Evolutionary conservation across 2,113 vertebrate genomes (phyloP), one percentile per base, ranked within the genome.

Genomic region (Apteryx owenii): DNA sequence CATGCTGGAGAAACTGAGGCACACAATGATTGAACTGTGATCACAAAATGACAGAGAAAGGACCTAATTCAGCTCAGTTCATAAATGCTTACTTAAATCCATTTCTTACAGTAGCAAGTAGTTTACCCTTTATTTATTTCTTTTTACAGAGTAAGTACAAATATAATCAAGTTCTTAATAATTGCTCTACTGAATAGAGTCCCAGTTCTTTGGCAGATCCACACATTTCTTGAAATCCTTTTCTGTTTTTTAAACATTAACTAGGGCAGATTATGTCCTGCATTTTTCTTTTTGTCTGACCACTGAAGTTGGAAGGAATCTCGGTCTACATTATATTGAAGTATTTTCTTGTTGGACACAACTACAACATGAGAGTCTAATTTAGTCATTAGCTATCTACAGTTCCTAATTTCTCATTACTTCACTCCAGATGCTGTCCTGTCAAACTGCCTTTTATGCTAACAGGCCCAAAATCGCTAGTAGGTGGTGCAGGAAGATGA

Each of bases 1-100:
- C 5, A 1, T 36, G 8, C 33, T 86, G 69, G 80, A 84, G 94
- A 95, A 93, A 84, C 90, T 92, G 90, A 96, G 94, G 90, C 85
- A 90, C 31, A 5, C 38, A n/a, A 0, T 28, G 29, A 19, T 64
- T 44, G 51, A 89, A 48, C 50, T 66, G 72, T 70, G 36, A 15
- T 16, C n/a, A 69, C 31, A 64, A 4, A 86, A 22, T 60, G 36
- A 56, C 72, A 89, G 75, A 78, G 77, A 51, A 51, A 68, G 60
- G 76, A 40, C 56, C 15, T 42, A 7, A 54, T 76, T 77, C 29
- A 25, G 53, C 29, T 88, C 4, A 2, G 13, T 72, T 61, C 23
- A 6, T 70, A 25, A 76, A 29, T 20, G 26, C 26, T 40, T 54
- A 38, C 12, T 14, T 10, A 44, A 61, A 19, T 76, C 33, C 10